Evolutionary conservation across 2,888 invertebrate species (phyloP).

Genomic region (Hesperia comma): DNA sequence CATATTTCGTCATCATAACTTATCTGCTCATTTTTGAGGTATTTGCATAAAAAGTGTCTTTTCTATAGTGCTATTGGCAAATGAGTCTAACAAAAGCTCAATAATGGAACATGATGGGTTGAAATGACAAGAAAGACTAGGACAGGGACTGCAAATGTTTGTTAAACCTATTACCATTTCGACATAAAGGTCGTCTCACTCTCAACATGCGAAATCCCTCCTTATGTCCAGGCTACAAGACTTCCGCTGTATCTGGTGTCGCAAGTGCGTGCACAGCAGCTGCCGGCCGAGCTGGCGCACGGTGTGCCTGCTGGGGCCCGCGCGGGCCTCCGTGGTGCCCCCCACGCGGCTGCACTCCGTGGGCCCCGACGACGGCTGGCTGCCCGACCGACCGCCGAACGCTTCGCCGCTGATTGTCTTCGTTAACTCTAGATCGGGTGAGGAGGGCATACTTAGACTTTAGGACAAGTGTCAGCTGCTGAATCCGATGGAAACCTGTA

Average conservation of each 20-base stretch:
- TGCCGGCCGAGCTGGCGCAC: constrained; percentile 92
- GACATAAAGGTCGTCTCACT: no score
- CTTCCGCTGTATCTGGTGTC: constrained; percentile 98
- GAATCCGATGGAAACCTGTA: no score
- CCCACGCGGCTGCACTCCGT: constrained; percentile 96
- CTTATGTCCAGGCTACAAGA: constrained; percentile 91
- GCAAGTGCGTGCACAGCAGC: constrained; percentile 94
- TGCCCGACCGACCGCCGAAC: constrained; percentile 91
- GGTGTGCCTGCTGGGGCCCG: constrained; percentile 93
- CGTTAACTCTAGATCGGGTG: constrained; percentile 97
- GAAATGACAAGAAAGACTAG: no score
- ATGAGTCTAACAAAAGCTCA: no score
- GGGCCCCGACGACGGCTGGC: constrained; percentile 95
- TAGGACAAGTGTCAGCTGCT: no score
- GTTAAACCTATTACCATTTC: no score
- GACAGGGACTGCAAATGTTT: no score
- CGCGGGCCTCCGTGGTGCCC: constrained; percentile 96
- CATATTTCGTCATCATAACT: neutral
- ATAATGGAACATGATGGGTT: no score
- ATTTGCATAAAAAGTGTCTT: no score
- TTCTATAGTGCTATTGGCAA: no score
- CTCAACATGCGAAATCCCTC: no score
- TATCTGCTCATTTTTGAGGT: no score
- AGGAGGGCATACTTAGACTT: constrained; percentile 11
- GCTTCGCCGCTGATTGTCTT: constrained; percentile 96